Percentiles rank a stretch among this genome's conserved stretches.
These are phyloP conservation scores for Onthophagus taurus DNA, from an alignment of 1,140 invertebrate species.

Conservation along the genomic window DNA sequence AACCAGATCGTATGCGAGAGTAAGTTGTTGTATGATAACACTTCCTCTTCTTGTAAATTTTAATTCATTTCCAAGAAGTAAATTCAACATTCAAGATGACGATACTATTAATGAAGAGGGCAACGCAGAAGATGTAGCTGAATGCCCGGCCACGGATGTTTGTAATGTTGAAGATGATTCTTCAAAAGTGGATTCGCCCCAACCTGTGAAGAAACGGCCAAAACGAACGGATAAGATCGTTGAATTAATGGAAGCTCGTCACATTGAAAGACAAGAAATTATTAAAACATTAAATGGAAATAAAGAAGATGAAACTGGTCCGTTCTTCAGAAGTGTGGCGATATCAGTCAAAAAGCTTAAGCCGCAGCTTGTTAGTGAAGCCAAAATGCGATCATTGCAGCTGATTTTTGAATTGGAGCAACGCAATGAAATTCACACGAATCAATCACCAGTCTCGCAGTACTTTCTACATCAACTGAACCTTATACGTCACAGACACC, in stretches of 20 bases:
- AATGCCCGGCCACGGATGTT: neutral
- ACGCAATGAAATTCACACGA: neutral
- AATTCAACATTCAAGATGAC: neutral
- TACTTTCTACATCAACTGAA: neutral
- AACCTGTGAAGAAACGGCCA: neutral
- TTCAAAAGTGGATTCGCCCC: neutral
- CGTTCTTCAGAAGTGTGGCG: neutral
- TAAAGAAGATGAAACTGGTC: neutral
- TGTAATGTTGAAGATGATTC: neutral
- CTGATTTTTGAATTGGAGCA: neutral
- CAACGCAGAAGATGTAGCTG: too few relatives aligned
- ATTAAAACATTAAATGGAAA: neutral
- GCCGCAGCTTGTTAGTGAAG: neutral
- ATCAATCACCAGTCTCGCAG: too few relatives aligned
- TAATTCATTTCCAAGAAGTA: neutral
- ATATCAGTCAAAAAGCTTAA: neutral
- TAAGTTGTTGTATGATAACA: too few relatives aligned
- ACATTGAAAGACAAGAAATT: neutral
- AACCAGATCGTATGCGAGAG: neutral
- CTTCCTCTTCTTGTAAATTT: too few relatives aligned
- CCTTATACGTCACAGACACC: neutral
- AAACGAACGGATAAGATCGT: neutral
- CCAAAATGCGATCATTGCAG: neutral
- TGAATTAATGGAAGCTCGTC: neutral
- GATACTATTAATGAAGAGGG: neutral